These are phyloP conservation scores for Altica lythri DNA, from an alignment of 2,888 invertebrate species.

Conservation along the genomic window DNA sequence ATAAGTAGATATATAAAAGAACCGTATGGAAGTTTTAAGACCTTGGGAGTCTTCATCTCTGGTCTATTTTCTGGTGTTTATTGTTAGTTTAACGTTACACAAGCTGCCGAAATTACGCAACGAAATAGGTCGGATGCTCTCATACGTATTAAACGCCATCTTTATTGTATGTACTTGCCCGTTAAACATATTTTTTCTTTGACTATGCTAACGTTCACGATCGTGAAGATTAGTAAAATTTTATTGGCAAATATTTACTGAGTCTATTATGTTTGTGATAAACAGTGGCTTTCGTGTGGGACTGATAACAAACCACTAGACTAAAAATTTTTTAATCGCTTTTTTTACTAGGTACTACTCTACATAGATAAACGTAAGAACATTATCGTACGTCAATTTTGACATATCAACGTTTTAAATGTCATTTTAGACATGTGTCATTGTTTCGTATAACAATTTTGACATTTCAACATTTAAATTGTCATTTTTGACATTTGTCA, in stretches of 20 bases:
- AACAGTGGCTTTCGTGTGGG: too few relatives aligned
- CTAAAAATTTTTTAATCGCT: too few relatives aligned
- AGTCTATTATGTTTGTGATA: conserved; percentile 17
- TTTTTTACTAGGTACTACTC: too few relatives aligned
- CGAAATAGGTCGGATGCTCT: conserved; percentile 20
- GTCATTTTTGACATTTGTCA: too few relatives aligned
- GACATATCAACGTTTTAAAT: too few relatives aligned
- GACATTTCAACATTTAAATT: too few relatives aligned
- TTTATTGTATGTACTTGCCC: conserved; percentile 13
- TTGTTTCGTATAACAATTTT: too few relatives aligned
- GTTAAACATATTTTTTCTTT: conserved; percentile 14
- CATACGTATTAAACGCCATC: too few relatives aligned
- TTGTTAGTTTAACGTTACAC: conserved; percentile 24
- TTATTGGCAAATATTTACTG: conserved; percentile 31
- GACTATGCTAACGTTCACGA: conserved; percentile 8
- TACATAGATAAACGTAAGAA: too few relatives aligned
- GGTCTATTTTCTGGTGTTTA: conserved; percentile 26
- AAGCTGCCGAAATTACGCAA: conserved; percentile 21
- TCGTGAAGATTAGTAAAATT: conserved; percentile 24
- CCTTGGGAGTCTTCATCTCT: conserved; percentile 27
- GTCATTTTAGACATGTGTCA: too few relatives aligned
- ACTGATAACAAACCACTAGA: too few relatives aligned
- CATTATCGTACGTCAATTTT: too few relatives aligned
- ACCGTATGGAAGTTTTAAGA: conserved; percentile 20
- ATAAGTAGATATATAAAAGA: not conserved